Evolutionary conservation across 2,113 vertebrate species (phyloP).

Genomic region (Oxygymnocypris stewartii): DNA sequence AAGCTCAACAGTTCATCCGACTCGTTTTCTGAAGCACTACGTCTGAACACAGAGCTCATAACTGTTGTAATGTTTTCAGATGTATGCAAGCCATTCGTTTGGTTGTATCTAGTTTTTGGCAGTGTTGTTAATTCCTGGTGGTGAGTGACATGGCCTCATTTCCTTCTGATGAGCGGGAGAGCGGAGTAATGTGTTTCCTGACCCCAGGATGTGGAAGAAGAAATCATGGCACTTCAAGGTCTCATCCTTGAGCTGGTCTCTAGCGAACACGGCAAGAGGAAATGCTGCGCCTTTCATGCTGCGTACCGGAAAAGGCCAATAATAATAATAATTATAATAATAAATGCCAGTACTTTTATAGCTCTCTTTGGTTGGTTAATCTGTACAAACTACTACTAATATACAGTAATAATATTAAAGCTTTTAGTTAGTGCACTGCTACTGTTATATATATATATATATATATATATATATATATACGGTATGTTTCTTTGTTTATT

Average conservation of each 20-base stretch:
- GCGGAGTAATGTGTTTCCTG: constrained; percentile 74
- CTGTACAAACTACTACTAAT: too few relatives aligned
- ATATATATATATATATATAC: too few relatives aligned
- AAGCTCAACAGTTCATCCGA: background rate
- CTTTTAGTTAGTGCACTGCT: too few relatives aligned
- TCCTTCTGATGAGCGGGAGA: constrained; percentile 71
- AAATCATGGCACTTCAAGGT: constrained; percentile 75
- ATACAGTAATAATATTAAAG: too few relatives aligned
- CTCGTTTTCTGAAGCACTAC: background rate
- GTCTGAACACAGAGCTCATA: background rate
- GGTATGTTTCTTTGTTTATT: background rate
- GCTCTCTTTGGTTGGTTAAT: background rate
- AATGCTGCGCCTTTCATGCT: constrained; percentile 63
- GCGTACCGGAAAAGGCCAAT: constrained; percentile 50
- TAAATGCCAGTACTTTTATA: background rate
- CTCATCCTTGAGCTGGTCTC: constrained; percentile 71
- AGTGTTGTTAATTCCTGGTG: constrained; percentile 36
- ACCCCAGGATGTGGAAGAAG: constrained; percentile 70
- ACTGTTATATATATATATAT: too few relatives aligned
- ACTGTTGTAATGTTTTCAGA: background rate
- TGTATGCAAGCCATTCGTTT: background rate
- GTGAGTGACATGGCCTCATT: constrained; percentile 59
- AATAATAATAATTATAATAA: constrained; percentile 38
- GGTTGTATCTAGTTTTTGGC: constrained; percentile 43
- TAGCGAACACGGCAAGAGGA: constrained; percentile 59